Conservation (phyloP, 1,140 invertebrate genomes). For the Eumaeus atala region DNA sequence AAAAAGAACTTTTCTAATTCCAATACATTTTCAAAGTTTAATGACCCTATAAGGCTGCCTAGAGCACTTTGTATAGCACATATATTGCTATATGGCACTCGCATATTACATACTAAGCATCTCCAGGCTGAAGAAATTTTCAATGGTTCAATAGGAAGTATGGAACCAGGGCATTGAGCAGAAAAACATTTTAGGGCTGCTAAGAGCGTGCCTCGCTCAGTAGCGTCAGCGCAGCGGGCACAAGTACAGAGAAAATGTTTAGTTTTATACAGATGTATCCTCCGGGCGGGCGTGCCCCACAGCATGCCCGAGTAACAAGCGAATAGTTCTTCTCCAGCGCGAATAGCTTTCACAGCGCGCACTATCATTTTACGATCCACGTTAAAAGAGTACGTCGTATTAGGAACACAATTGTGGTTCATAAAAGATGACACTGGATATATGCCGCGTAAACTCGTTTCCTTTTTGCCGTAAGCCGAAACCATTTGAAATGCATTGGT, state of each 20-base stretch:
- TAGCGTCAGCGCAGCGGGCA: constrained; percentile 80
- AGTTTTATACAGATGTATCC: constrained; percentile 79
- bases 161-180: constrained; percentile 54
- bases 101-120: constrained; percentile 67
- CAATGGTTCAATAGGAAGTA: constrained; percentile 66
- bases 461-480: constrained; percentile 56
- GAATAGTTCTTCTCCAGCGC: constrained; percentile 79
- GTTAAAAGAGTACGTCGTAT: constrained; percentile 81
- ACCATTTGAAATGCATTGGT: constrained; percentile 84
- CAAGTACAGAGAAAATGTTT: constrained; percentile 86
- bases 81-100: constrained; percentile 57
- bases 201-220: constrained; percentile 74
- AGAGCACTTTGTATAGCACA: constrained; percentile 60
- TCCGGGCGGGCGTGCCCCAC: constrained; percentile 81
- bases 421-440: constrained; percentile 83
- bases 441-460: constrained; percentile 78
- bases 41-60: constrained; percentile 60
- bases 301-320: constrained; percentile 83
- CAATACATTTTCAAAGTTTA: constrained; percentile 57
- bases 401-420: constrained; percentile 85
- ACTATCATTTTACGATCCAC: constrained; percentile 76
- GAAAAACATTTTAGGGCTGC: constrained; percentile 72
- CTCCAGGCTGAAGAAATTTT: constrained; percentile 60
- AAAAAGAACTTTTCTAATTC: constrained; percentile 69
- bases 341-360: constrained; percentile 78